Evolutionary conservation across 1,140 invertebrate species (phyloP), one percentile per base, ranked within the genome.

Genomic region (Popillia japonica): DNA sequence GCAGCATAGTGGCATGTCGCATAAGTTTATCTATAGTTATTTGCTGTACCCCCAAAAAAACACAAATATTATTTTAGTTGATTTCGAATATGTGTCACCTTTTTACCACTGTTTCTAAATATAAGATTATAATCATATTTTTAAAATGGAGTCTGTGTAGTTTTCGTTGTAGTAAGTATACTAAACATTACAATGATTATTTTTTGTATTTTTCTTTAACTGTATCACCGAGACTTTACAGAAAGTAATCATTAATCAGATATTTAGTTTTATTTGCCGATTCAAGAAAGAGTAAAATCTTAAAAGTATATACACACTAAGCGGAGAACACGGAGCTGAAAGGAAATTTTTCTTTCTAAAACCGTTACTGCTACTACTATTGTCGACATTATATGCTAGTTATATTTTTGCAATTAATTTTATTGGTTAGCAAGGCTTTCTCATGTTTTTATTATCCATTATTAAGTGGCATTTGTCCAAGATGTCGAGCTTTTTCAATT

Each of bases 1-100:
- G 75, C 14, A 55, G 75, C 48, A 74, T 81, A 79, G 77, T 77
- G 44, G 79, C 79, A 80, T 81, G 80, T 72, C 79, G 78, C 77
- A 80, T 81, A 64, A 74, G 6, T 74, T 74, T 74, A 74, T 74
- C 11, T 42, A 41, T 74, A 74, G 72, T 44, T 74, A 41, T 74
- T 74, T 41, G 40, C 72, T 74, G 41, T 41, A 40, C 42, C 27
- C 34, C 72, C 7, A 74, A 74, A 42, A 74, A 74, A 74, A 74
- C 34, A 22, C 64, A 72, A 41, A 40, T 40, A 6, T 74, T 74
- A n/a, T 44, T 74, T 74, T 40, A 11, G 23, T 41, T 41, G 9
- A 10, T 34, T 74, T 17, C 14, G 11, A 41, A 41, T 27, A 41
- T 74, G 9, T 10, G 14, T 74, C n/a, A 74, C 34, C 34, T 41